phyloP scores from a whole-genome alignment of 2,797 vertebrate species.

The Sebastes baramenuke region DNA sequence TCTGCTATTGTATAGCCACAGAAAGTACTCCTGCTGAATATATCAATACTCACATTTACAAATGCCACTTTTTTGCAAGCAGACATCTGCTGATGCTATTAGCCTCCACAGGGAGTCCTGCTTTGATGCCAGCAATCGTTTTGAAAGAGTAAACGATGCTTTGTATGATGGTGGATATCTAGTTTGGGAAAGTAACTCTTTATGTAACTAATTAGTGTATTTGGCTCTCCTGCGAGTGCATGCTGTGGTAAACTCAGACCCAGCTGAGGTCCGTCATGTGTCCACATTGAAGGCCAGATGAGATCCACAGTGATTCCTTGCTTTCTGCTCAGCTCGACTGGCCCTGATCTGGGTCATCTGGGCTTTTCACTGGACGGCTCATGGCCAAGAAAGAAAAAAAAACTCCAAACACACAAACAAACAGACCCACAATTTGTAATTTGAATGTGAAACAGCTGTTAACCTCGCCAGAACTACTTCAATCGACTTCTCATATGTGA shows the following conservation, averaged over 20 bases:
- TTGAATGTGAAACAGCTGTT: slow-evolving; percentile 35
- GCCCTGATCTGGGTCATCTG: slow-evolving; percentile 53
- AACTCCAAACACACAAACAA: neutral
- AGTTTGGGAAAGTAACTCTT: slow-evolving; percentile 23
- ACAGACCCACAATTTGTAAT: neutral
- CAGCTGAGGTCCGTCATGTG: slow-evolving; percentile 65
- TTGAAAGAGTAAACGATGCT: slow-evolving; percentile 1
- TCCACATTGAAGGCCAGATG: slow-evolving; percentile 59
- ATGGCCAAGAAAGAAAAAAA: slow-evolving; percentile 4
- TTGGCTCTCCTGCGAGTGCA: slow-evolving; percentile 34
- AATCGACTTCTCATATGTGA: neutral
- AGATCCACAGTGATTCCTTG: slow-evolving; percentile 43
- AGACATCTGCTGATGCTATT: neutral
- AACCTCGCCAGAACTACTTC: neutral
- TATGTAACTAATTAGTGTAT: slow-evolving; percentile 29
- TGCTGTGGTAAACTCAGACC: slow-evolving; percentile 32
- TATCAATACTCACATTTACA: neutral
- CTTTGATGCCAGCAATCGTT: slow-evolving; percentile 4
- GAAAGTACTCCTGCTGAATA: neutral
- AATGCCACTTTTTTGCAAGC: neutral
- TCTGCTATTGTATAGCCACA: neutral
- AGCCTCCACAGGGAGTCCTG: neutral
- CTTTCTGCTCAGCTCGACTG: slow-evolving; percentile 17
- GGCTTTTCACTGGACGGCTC: neutral
- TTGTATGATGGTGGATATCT: slow-evolving; percentile 8